Evolutionary conservation across 2,113 vertebrate species (phyloP).

Genomic region (Rattus norvegicus): GRCr8 NC_086032.1:20911501-20912000

Average conservation of each 20-base stretch:
- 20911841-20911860: background rate
- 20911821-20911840: too few species aligned
- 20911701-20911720: background rate
- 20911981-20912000: background rate
- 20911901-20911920: background rate
- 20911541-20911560: background rate
- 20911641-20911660: background rate
- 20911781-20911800: fast-evolving
- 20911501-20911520: background rate
- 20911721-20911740: background rate
- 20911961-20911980: fast-evolving
- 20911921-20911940: background rate
- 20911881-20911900: background rate
- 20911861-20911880: background rate
- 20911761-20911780: background rate
- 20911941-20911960: background rate
- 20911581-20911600: background rate
- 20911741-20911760: background rate
- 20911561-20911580: background rate
- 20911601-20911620: background rate
- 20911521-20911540: background rate
- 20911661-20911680: background rate
- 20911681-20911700: background rate
- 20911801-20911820: too few species aligned
- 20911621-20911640: background rate